A percentile compares a stretch with the other conserved stretches of the same genome.
These are phyloP conservation scores for Ceriagrion tenellum DNA, from an alignment of 2,888 invertebrate genomes.

Conservation along the genomic window DNA sequence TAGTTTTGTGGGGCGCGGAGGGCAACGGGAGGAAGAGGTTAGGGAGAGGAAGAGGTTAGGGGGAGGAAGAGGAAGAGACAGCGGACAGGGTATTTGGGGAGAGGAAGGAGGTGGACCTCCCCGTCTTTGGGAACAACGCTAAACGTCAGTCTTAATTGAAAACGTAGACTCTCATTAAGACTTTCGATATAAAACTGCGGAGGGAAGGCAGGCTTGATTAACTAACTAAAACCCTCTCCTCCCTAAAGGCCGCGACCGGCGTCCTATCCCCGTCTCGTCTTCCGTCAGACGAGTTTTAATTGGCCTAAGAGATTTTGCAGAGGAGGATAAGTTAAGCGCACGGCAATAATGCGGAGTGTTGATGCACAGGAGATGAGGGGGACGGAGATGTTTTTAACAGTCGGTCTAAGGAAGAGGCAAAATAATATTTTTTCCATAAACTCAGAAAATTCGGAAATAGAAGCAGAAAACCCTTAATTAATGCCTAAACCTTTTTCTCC, in stretches of 20 bases:
- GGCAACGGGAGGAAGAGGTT: not conserved
- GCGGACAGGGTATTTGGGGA: not conserved
- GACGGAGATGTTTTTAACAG: no score
- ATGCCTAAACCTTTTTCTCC: no score
- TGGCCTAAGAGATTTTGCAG: not conserved
- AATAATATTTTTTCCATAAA: no score
- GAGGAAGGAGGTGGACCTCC: not conserved
- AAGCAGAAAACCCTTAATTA: no score
- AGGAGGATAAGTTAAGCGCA: no score
- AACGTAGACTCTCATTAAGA: constrained; percentile 30
- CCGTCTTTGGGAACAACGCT: not conserved
- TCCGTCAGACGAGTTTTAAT: not conserved
- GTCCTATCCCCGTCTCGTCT: not conserved
- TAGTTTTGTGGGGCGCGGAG: not conserved
- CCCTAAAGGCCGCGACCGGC: not conserved
- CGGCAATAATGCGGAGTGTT: no score
- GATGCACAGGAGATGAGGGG: no score
- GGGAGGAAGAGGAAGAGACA: not conserved
- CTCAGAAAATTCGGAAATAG: no score
- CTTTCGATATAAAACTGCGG: constrained; percentile 7
- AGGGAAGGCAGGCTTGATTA: not conserved
- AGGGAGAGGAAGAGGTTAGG: not conserved
- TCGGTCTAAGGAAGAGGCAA: no score
- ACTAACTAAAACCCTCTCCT: not conserved
- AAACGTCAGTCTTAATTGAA: constrained; percentile 43